Evolutionary conservation across 2,113 vertebrate species (phyloP).

Genomic region (Anolis sagrei): DNA sequence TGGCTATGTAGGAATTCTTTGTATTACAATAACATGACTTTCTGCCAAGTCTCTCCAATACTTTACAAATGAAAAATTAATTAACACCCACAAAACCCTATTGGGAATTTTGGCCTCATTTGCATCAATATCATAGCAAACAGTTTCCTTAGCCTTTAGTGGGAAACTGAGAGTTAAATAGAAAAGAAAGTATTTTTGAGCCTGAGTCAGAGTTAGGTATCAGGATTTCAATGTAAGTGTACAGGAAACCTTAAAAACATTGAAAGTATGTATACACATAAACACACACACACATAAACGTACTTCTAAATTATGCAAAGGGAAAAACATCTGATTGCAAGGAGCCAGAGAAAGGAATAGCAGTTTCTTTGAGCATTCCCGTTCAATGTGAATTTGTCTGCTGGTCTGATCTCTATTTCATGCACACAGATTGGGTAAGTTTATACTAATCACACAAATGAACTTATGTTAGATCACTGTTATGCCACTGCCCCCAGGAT

Average conservation of each 20-base stretch:
- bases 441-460: neutral
- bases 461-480: neutral
- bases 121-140: fast-evolving
- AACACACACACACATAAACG: too few relatives aligned
- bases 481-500: too few relatives aligned
- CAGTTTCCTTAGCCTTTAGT: fast-evolving
- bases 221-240: neutral
- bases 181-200: fast-evolving
- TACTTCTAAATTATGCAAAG: too few relatives aligned
- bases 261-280: neutral
- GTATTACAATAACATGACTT: neutral
- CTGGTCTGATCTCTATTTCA: neutral
- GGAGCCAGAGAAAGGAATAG: too few relatives aligned
- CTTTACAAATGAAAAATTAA: neutral
- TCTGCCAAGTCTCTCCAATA: fast-evolving
- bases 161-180: neutral
- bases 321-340: too few relatives aligned
- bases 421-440: conserved; percentile 2
- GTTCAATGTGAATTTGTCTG: too few relatives aligned
- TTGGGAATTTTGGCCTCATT: neutral
- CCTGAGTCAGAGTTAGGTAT: neutral
- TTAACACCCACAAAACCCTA: neutral
- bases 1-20: conserved; percentile 38
- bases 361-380: too few relatives aligned
- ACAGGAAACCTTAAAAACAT: neutral